Percentiles rank a stretch among this genome's conserved stretches.
phyloP scores from a whole-genome alignment of 1,140 invertebrate species.

The Nomia melanderi region DNA sequence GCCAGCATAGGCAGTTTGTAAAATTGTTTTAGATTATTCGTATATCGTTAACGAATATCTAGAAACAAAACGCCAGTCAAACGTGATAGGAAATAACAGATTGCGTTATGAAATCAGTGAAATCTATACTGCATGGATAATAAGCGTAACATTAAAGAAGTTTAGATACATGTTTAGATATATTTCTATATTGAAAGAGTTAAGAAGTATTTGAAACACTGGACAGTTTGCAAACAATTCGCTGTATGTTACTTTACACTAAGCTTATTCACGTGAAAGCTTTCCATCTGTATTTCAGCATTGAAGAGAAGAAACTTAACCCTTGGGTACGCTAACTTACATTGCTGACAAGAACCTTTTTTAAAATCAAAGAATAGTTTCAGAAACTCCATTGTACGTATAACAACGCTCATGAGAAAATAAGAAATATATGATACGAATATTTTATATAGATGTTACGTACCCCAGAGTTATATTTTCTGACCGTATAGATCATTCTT shows the following conservation, averaged over 20 bases:
- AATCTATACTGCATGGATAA: too few relatives aligned
- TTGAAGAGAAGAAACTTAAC: conserved; percentile 5
- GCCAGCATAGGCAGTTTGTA: too few relatives aligned
- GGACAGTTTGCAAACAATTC: conserved; percentile 34
- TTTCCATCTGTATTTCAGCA: conserved; percentile 22
- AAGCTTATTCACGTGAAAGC: conserved; percentile 24
- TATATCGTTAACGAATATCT: too few relatives aligned
- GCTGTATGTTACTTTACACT: neutral
- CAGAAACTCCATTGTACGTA: neutral
- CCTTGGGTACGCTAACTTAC: neutral
- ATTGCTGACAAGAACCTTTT: neutral
- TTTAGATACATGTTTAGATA: too few relatives aligned
- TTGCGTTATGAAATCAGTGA: too few relatives aligned
- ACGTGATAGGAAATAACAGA: too few relatives aligned
- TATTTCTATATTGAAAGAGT: too few relatives aligned
- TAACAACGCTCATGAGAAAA: neutral
- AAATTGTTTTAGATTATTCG: too few relatives aligned
- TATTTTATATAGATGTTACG: neutral
- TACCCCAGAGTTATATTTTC: neutral
- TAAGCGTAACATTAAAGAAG: too few relatives aligned
- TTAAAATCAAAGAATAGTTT: neutral
- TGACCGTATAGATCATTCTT: conserved; percentile 7
- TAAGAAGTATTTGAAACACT: conserved; percentile 22
- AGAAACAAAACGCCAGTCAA: too few relatives aligned
- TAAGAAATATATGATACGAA: neutral